Evolutionary conservation across 2,797 vertebrate genomes (phyloP), one percentile per base, ranked within the genome.

Genomic region (Dicrostonyx torquatus): DNA sequence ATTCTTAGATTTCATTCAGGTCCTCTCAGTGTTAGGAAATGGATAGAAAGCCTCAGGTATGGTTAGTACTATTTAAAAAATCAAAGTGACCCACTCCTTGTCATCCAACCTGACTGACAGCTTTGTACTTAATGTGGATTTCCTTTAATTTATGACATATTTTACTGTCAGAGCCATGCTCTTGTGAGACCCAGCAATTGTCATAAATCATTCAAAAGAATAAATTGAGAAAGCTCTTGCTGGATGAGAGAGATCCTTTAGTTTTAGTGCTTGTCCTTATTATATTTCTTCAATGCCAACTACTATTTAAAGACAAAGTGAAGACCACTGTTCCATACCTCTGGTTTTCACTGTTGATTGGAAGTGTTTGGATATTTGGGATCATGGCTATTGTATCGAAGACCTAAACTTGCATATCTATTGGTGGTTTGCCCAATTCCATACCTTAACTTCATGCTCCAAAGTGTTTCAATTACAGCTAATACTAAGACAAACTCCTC

Each of bases 141-240:
- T 96, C 64, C 82, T 87, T 94, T 40, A 93, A 94, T 95, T 95
- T 94, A 93, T 60, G 76, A 93, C 50, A 31, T 66, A 80, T 80
- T 94, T 97, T 94, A 87, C 53, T 91, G 89, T 92, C 70, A 91
- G 83, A 96, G 90, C 72, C 84, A 87, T 22, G 37, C 72, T 96
- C 48, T 95, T 94, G 37, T 97, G 92, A 96, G 82, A 93, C 92
- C 86, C 84, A 87, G 66, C 43, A 87, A 87, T 96, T 94, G 55
- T 62, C 91, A 94, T 96, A 95, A 96, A 96, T 97, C 89, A 94
- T 70, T 73, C 68, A 79, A 96, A 95, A 94, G 93, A 95, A 94
- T 90, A 96, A 97, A 96, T 77, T 78, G 66, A 93, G 90, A 95
- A 64, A 92, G 40, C 86, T 95, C 60, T 96, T 87, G 73, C 76